A percentile compares a stretch with the other conserved stretches of the same genome.
Conservation (phyloP, 2,113 vertebrate species). For the Rhinoderma darwinii region DNA sequence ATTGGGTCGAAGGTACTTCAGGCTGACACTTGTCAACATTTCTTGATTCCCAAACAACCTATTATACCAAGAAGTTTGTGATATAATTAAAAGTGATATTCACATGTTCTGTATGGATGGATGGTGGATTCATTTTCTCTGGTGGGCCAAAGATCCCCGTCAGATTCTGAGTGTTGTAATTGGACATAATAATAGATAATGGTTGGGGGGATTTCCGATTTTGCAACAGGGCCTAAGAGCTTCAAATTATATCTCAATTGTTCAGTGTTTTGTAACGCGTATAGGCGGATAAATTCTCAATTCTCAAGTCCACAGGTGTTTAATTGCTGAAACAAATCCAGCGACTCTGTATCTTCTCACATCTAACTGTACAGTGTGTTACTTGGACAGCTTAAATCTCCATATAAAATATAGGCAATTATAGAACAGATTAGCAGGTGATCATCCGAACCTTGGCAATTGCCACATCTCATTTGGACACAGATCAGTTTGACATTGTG, state of each 20-base stretch:
- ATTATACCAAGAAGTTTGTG: no score
- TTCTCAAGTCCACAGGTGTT: not conserved
- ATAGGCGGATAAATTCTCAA: not conserved
- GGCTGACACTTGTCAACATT: no score
- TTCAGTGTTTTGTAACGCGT: not conserved
- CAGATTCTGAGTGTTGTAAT: no score
- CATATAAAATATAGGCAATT: not conserved
- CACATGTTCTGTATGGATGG: no score
- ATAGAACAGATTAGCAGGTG: slow-evolving; percentile 2
- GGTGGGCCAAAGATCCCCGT: no score
- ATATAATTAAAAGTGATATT: no score
- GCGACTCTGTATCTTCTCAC: not conserved
- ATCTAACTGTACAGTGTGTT: not conserved
- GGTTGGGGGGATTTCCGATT: not conserved
- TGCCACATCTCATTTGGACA: not conserved
- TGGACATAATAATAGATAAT: no score
- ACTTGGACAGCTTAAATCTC: not conserved
- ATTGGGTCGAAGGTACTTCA: no score
- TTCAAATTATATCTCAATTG: not conserved
- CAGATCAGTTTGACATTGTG: not conserved
- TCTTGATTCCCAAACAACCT: no score
- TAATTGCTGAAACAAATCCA: not conserved
- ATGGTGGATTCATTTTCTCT: no score
- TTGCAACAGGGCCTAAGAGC: not conserved
- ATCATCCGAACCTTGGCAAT: not conserved